Conservation (phyloP, 2,888 invertebrate genomes). For the Meandrusa payeni region DNA sequence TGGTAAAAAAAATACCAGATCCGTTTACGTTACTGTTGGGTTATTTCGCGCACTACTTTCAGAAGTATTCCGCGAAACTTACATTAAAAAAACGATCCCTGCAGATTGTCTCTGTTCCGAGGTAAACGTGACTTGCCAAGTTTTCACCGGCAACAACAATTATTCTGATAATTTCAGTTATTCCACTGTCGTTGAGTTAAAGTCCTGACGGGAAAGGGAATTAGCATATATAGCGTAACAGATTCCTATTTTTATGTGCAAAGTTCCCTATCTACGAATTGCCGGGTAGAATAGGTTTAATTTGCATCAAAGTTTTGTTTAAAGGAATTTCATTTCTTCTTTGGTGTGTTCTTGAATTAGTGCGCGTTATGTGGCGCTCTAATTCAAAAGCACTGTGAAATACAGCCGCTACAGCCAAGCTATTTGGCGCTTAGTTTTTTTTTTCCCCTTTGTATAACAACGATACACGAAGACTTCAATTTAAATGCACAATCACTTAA, state of each 20-base stretch:
- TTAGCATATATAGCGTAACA: conserved; percentile 21
- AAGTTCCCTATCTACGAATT: conserved; percentile 16
- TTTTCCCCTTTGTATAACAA: too few species aligned
- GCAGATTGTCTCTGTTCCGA: conserved; percentile 20
- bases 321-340: conserved; percentile 1
- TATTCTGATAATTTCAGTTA: conserved; percentile 22
- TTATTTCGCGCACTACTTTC: too few species aligned
- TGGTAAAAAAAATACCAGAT: too few species aligned
- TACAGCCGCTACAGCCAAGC: too few species aligned
- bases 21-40: too few species aligned
- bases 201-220: conserved; percentile 3
- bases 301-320: conserved; percentile 10
- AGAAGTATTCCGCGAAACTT: neutral
- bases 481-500: too few species aligned
- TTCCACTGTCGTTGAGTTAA: conserved; percentile 9
- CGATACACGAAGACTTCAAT: too few species aligned
- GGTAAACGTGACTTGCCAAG: conserved; percentile 11
- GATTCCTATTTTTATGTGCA: conserved; percentile 23
- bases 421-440: too few species aligned
- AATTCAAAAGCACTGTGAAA: too few species aligned
- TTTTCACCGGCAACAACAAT: conserved; percentile 18
- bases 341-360: conserved; percentile 4
- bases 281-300: conserved; percentile 3
- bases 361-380: too few species aligned
- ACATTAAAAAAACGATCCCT: conserved; percentile 18